Conservation (phyloP, 2,888 invertebrate species). For the Trichopria drosophilae region DNA sequence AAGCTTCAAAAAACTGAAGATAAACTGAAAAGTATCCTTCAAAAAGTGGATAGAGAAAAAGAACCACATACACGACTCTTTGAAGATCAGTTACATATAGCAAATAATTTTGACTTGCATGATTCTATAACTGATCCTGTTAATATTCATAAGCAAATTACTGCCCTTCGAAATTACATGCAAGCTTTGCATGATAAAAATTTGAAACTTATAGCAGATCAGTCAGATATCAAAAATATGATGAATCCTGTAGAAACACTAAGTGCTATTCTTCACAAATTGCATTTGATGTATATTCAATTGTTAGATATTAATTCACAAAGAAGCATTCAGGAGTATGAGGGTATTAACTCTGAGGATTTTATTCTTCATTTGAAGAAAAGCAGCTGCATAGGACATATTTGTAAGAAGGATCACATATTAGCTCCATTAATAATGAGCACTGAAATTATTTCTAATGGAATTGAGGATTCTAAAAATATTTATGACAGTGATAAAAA, state of each 20-base stretch:
- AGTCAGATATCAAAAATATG: conserved; percentile 39
- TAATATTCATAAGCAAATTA: conserved; percentile 50
- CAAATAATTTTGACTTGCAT: conserved; percentile 40
- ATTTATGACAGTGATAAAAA: no score
- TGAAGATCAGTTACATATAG: conserved; percentile 43
- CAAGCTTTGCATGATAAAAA: conserved; percentile 48
- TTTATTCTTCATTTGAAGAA: conserved; percentile 34
- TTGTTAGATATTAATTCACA: conserved; percentile 39
- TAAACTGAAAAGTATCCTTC: conserved; percentile 44
- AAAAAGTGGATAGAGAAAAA: conserved; percentile 47
- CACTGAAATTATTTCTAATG: no score
- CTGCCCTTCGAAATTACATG: conserved; percentile 48
- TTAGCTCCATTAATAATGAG: no score
- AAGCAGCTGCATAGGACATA: no score
- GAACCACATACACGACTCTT: conserved; percentile 45
- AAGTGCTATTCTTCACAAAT: conserved; percentile 43
- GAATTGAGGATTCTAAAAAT: no score
- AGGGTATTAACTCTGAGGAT: conserved; percentile 40
- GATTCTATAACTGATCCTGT: conserved; percentile 43
- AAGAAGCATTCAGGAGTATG: conserved; percentile 41
- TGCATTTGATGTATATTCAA: conserved; percentile 42
- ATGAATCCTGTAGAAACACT: conserved; percentile 46
- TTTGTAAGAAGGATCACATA: no score
- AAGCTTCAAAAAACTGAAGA: conserved; percentile 48
- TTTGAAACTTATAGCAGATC: conserved; percentile 10